Evolutionary conservation across 2,888 invertebrate species (phyloP), one percentile per base, ranked within the genome.

Genomic region (Zygaena filipendulae): DNA sequence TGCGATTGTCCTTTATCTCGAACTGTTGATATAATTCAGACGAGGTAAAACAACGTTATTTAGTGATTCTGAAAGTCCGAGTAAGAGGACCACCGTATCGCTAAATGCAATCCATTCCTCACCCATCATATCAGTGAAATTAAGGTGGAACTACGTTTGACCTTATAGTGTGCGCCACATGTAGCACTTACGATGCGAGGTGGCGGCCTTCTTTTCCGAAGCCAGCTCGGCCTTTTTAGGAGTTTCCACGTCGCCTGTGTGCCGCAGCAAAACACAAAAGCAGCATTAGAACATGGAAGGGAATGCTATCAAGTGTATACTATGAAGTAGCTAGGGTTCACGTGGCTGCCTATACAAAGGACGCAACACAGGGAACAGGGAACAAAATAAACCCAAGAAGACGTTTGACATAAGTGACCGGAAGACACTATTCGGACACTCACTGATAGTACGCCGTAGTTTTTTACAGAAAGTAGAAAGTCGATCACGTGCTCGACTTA

Each of bases 151-250:
- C n/a, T n/a, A n/a, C n/a, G n/a, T n/a, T n/a, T n/a, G n/a, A n/a
- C n/a, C n/a, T n/a, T n/a, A n/a, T n/a, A n/a, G n/a, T 41, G 62
- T 71, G 72, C 66, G 61, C 58, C 62, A 69, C 61, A 61, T 62
- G 68, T 72, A 74, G 71, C 72, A 79, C 79, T 79, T 79, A 79
- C 79, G 75, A 66, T 77, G 74, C 47, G 75, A 69, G 51, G 75
- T 68, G 51, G 67, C 55, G 45, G 69, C 50, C 63, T 75, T 79
- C 72, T 77, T 77, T 51, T 79, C 79, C 52, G 74, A 54, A 61
- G 71, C 63, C 66, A 66, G 66, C 62, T 77, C 79, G 60, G 54
- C 50, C 67, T 71, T 75, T 79, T 79, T 74, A 68, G 74, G 64
- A 52, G 77, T 64, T 52, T 81, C 68, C 80, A 77, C 72, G 71